Base-by-base conservation (phyloP, 2,797 vertebrate genomes). In the Lagorchestes hirsutus region DNA sequence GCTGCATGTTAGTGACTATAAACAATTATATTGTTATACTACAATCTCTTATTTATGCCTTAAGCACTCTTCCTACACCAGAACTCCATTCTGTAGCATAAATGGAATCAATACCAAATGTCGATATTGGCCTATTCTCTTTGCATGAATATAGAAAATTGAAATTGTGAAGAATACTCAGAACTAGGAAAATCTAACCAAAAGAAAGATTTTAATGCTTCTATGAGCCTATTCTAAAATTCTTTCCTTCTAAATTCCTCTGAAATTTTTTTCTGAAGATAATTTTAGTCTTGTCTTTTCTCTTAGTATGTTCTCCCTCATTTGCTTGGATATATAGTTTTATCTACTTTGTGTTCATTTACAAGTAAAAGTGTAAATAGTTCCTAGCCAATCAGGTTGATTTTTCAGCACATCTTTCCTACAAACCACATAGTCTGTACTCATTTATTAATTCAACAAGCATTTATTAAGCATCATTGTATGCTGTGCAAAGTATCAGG, bases 21-120 rank as follows among this genome's bases (percentile, higher is more conserved):
- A 8, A n/a, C 67, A 46, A 82, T 40, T 46, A 82, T 22, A n/a
- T n/a, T 18, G 3, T 82, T 16, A 10, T 16, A 54, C 11, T 57
- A 29, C 94, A 54, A 94, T 82, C n/a, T 29, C 56, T 87, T 87
- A 91, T 8, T 93, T 92, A 90, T 56, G 92, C 22, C 94, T 50
- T 0, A 92, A 28, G 67, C 55, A 57, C 55, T 91, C 46, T 54
- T 91, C 62, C 54, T 82, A n/a, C 82, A 95, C 90, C 55, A 58
- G n/a, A 57, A 58, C 58, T 22, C 58, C 92, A 82, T 90, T 92
- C 54, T 62, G 11, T 29, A 29, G 46, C 54, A 14, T 90, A 18
- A 62, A 10, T 16, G 67, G 31, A 62, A 57, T 93, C 67, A 90
- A 40, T 55, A 27, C 4, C 67, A 0, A 91, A 55, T 34, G 34